A percentile compares a stretch with the other conserved stretches of the same genome.
phyloP scores from a whole-genome alignment of 2,113 vertebrate genomes.

The Galbula dea region DNA sequence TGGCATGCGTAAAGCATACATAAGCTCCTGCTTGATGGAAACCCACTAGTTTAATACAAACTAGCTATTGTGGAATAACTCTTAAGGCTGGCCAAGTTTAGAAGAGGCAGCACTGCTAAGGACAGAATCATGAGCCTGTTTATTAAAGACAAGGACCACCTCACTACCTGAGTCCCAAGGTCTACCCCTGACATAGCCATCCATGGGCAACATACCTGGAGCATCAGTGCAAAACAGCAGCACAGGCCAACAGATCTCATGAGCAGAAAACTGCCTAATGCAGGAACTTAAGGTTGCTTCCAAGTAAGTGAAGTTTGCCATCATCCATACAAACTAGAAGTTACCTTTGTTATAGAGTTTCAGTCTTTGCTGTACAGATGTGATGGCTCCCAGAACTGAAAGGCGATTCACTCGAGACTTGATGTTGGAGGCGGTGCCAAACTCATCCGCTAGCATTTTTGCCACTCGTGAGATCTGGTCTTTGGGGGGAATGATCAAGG shows the following conservation, averaged over 20 bases:
- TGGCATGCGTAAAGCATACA: not conserved
- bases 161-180: not conserved
- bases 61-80: not conserved
- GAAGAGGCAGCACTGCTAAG: not conserved
- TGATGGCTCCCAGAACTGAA: slow-evolving; percentile 98
- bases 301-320: slow-evolving; percentile 21
- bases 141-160: not conserved
- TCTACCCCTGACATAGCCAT: not conserved
- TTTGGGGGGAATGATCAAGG: slow-evolving; percentile 99
- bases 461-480: slow-evolving; percentile 99
- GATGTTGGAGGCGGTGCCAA: slow-evolving; percentile 98
- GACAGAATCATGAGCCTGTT: not conserved
- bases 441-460: slow-evolving; percentile 99
- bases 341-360: slow-evolving; percentile 99
- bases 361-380: slow-evolving; percentile 99
- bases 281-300: slow-evolving; percentile 16
- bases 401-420: slow-evolving; percentile 98
- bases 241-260: slow-evolving; percentile 10
- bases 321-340: slow-evolving; percentile 9
- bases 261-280: slow-evolving; percentile 4
- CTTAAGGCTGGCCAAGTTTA: not conserved
- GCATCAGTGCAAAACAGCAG: not conserved
- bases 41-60: not conserved
- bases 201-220: slow-evolving; percentile 13
- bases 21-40: not conserved